Percentiles rank a stretch among this genome's conserved stretches.
phyloP scores from a whole-genome alignment of 2,888 invertebrate genomes.

The Drosophila merina region DNA sequence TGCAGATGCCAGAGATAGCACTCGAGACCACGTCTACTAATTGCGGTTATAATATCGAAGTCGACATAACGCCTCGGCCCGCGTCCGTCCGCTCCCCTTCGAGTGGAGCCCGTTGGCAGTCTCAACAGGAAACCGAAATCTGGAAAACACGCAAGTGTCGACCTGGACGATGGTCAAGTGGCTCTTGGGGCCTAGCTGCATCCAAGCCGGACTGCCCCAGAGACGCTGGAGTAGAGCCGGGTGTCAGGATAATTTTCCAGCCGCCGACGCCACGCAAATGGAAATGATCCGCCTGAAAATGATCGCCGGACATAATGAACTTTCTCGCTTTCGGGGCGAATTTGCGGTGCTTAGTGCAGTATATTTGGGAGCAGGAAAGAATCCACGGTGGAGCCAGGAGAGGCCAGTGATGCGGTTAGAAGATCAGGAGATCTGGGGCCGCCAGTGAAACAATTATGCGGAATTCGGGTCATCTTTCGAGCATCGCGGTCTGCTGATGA shows the following conservation, averaged over 20 bases:
- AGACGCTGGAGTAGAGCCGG: conserved; percentile 36
- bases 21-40: conserved; percentile 74
- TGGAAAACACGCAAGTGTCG: conserved; percentile 70
- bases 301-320: conserved; percentile 67
- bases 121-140: conserved; percentile 57
- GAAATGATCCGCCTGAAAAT: conserved; percentile 55
- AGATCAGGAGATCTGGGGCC: conserved; percentile 16
- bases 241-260: conserved; percentile 75
- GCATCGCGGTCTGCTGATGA: conserved; percentile 55
- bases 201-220: conserved; percentile 12
- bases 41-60: conserved; percentile 76
- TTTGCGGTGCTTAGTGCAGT: conserved; percentile 47
- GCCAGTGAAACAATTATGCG: conserved; percentile 67
- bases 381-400: neutral
- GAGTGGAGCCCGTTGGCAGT: conserved; percentile 12
- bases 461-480: conserved; percentile 70
- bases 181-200: conserved; percentile 33
- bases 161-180: conserved; percentile 70
- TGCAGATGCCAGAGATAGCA: conserved; percentile 66
- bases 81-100: neutral
- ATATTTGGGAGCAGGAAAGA: conserved; percentile 40
- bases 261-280: conserved; percentile 70
- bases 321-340: conserved; percentile 71
- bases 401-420: conserved; percentile 6
- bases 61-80: conserved; percentile 60